Evolutionary conservation across 35 echinoderm and acorn worm species (phyloP).

Genomic region (Heliocidaris tuberculata): DNA sequence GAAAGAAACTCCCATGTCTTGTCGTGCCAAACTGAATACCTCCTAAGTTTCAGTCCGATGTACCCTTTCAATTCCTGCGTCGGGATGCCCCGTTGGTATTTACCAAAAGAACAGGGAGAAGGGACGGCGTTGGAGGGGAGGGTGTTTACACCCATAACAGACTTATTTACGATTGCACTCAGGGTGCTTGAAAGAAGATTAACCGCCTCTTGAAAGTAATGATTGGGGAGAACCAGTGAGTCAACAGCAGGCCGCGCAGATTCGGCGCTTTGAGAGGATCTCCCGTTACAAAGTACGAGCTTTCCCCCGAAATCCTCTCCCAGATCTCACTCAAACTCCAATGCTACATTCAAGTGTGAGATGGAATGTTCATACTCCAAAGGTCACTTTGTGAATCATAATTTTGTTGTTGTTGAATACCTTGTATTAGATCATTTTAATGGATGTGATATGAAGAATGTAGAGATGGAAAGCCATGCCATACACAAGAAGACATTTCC

Average conservation of each 20-base stretch:
- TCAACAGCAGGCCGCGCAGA: not conserved
- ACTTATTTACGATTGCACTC: conserved; percentile 24
- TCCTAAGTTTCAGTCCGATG: not conserved
- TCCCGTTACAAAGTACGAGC: conserved; percentile 22
- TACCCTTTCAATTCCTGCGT: not conserved
- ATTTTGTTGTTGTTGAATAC: too few relatives aligned
- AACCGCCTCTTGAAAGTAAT: not conserved
- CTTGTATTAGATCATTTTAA: too few relatives aligned
- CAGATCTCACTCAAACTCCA: not conserved
- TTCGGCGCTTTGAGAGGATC: conserved; percentile 29
- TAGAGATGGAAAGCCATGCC: too few relatives aligned
- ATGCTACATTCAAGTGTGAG: not conserved
- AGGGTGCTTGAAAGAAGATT: conserved; percentile 14
- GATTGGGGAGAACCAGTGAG: not conserved
- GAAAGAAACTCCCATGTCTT: not conserved
- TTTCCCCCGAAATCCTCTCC: not conserved
- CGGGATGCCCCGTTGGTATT: not conserved
- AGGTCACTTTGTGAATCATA: not conserved
- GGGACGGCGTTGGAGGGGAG: not conserved
- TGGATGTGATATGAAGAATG: too few relatives aligned
- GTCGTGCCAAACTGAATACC: not conserved
- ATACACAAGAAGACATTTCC: too few relatives aligned
- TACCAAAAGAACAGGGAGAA: not conserved
- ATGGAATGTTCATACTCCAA: not conserved
- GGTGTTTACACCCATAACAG: not conserved